phyloP scores from a whole-genome alignment of 2,113 vertebrate species.

The Trematocara marginatum region DNA sequence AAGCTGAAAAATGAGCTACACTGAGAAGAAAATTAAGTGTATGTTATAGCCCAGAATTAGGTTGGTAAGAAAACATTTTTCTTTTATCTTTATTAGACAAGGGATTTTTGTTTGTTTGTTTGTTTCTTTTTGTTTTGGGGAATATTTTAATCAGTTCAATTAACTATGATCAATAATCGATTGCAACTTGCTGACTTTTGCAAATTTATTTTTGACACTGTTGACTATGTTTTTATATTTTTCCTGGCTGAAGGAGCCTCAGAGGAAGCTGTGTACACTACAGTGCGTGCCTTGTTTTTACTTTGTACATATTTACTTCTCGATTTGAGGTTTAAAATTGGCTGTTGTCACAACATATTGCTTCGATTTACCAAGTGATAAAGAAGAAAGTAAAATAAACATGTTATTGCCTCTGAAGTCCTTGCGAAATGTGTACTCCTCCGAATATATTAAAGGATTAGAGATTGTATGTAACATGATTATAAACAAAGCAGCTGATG shows the following conservation, averaged over 20 bases:
- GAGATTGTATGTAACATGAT: conserved; percentile 32
- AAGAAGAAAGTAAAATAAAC: conserved; percentile 19
- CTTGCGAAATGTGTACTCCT: conserved; percentile 13
- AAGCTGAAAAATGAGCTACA: conserved; percentile 51
- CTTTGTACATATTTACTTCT: conserved; percentile 16
- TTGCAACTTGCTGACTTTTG: background rate
- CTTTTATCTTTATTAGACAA: background rate
- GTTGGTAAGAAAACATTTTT: background rate
- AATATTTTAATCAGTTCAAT: background rate
- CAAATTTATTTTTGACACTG: background rate
- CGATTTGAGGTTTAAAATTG: background rate
- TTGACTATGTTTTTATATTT: background rate
- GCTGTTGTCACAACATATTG: background rate
- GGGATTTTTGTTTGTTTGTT: background rate
- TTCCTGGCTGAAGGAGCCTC: background rate
- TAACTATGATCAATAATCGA: background rate
- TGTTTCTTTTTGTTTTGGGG: background rate
- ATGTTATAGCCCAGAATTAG: background rate
- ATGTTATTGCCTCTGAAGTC: conserved; percentile 12
- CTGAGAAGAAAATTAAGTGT: conserved; percentile 4
- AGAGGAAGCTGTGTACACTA: background rate
- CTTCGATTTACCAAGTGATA: background rate
- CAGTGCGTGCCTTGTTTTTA: background rate
- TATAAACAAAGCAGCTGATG: conserved; percentile 27
- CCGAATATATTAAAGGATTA: conserved; percentile 39